Base-by-base conservation (phyloP, 2,888 invertebrate genomes). In the Sarcophaga subvicina region DNA sequence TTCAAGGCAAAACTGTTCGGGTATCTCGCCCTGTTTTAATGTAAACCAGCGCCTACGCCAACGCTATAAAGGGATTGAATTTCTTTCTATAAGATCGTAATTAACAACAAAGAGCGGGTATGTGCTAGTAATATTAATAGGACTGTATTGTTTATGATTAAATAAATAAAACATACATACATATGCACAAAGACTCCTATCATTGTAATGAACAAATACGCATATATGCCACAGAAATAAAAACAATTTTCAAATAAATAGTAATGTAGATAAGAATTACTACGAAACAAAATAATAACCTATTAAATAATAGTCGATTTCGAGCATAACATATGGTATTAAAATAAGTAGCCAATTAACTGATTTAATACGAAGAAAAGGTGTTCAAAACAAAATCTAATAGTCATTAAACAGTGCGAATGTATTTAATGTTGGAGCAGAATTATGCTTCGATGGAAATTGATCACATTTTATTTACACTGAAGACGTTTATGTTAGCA, bases 21-120 rank as follows among this genome's bases (percentile, higher is more conserved):
- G 99, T 91, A 98, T 95, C 93, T 98, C 98, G 89, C 98, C 98
- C 93, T 98, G 97, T 89, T 97, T 96, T 90, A 99, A 95, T 89
- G 98, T 96, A 94, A 99, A 99, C 97, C 98, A 99, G 91, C 99
- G 95, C 93, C 97, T 96, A 93, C 98, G 96, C 99, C 99, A 99
- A 95, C 98, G 96, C 99, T 99, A 94, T 54, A 47, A 83, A 86
- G 79, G 87, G 85, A 88, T 85, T 62, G 47, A 69, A 80, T 84
- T 70, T 70, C 70, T 59, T 66, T 49, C 60, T 10, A 71, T 72
- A 45, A 69, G 11, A 79, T 22, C 47, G 54, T 59, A 79, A 78
- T 63, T 45, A 45, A n/a, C 62, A 72, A 49, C 37, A 71, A 37
- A 10, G 37, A 10, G 37, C 4, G 49, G 11, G 47, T 71, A 20